Percentiles rank a stretch among this genome's conserved stretches.
phyloP scores from a whole-genome alignment of 2,797 vertebrate genomes.

The Microctenopoma steveboyesi region DNA sequence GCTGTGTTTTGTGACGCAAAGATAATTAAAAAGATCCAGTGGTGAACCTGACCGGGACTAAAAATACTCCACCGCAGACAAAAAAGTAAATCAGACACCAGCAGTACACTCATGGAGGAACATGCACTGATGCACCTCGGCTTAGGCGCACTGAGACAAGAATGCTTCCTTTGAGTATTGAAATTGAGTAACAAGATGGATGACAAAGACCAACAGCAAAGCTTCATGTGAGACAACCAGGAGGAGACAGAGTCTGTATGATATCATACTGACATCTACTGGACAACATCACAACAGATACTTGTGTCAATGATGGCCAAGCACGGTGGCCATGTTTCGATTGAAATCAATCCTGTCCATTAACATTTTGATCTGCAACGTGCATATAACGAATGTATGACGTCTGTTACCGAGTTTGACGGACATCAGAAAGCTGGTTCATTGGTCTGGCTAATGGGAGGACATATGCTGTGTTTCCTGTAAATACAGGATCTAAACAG shows the following conservation, averaged over 20 bases:
- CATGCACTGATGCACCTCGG: conserved; percentile 19
- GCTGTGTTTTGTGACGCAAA: conserved; percentile 6
- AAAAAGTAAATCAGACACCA: conserved; percentile 13
- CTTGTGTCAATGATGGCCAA: neutral
- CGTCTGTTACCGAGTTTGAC: neutral
- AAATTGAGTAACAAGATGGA: conserved; percentile 71
- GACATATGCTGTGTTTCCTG: too few species aligned
- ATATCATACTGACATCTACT: conserved; percentile 77
- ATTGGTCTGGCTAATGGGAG: too few species aligned
- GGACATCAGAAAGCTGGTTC: too few species aligned
- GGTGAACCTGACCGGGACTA: conserved; percentile 15
- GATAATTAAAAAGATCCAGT: conserved; percentile 8
- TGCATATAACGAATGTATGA: neutral
- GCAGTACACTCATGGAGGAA: conserved; percentile 18
- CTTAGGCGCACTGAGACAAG: conserved; percentile 1
- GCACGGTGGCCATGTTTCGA: neutral
- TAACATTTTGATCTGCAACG: neutral
- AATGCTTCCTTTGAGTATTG: conserved; percentile 32
- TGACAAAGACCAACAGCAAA: conserved; percentile 58
- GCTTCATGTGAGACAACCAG: conserved; percentile 46
- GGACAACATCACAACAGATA: conserved; percentile 51
- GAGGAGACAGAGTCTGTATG: conserved; percentile 35
- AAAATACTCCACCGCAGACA: conserved; percentile 27
- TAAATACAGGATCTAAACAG: neutral
- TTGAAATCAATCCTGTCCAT: neutral